Evolutionary conservation across 2,113 vertebrate genomes (phyloP), one percentile per base, ranked within the genome.

Genomic region (Neolamprologus brichardi): DNA sequence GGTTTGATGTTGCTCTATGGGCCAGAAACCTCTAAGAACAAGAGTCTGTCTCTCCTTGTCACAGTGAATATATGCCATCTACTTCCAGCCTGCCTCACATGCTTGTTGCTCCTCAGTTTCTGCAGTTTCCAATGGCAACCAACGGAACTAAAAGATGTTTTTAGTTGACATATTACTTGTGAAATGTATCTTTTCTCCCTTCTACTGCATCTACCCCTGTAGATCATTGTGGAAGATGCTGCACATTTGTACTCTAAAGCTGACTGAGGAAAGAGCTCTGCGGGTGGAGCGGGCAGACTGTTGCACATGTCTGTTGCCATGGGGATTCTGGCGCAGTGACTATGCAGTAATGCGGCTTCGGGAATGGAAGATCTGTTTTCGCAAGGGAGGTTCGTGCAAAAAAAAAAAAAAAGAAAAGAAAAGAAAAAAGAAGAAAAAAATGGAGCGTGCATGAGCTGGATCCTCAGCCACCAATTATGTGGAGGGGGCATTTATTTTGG

Each of bases 271-370:
- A 83, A 72, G 87, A 82, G 84, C 51, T 84, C 54, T 53, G 60
- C 79, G 53, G 87, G 84, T 30, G 82, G 87, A 54, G 51, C 32
- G 25, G 84, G 87, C 85, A 91, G 91, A 85, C 92, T 95, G 92
- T 95, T 95, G 94, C 95, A 95, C 94, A 95, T 93, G 89, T 92
- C 94, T 95, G 96, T 96, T 96, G 93, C 96, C 95, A 96, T 96
- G 96, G 96, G 94, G 95, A 96, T 95, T 92, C 88, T 95, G 87
- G 94, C 81, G 94, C 95, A 95, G 95, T 95, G 94, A 95, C 96
- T 94, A 93, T 95, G 93, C 94, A 93, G 95, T 94, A 95, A 95
- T 93, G 92, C 86, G 84, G 91, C 91, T 94, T 87, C 79, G 79
- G 93, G 91, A 94, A 93, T 89, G 85, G 92, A 92, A 91, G 91